These are phyloP conservation scores for Meteorus colon DNA, from an alignment of 2,888 invertebrate genomes.

Conservation along the genomic window DNA sequence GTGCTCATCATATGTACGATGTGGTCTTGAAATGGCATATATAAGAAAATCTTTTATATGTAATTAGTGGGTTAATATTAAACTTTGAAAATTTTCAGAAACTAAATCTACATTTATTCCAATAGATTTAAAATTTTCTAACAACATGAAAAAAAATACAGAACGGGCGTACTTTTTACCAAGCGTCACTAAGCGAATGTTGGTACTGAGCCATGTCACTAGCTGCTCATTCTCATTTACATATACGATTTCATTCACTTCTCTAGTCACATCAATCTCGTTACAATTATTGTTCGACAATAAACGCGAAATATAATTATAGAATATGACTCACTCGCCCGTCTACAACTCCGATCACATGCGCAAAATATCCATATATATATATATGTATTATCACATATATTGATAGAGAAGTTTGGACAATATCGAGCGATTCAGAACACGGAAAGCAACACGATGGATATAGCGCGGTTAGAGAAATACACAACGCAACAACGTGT, in stretches of 20 bases:
- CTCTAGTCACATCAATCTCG: conserved; percentile 25
- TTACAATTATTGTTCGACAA: conserved; percentile 38
- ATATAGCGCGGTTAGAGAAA: conserved; percentile 23
- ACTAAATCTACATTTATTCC: too few species aligned
- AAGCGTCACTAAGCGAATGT: neutral
- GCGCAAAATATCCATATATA: neutral
- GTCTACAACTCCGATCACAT: conserved; percentile 18
- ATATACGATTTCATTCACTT: neutral
- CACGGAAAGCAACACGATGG: conserved; percentile 11
- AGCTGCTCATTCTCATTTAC: neutral
- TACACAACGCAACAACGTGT: conserved; percentile 33
- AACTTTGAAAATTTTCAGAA: too few species aligned
- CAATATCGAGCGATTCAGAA: conserved; percentile 3
- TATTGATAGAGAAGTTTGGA: neutral
- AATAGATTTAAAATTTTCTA: too few species aligned
- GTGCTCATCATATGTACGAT: too few species aligned
- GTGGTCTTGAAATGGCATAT: too few species aligned
- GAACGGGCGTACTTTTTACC: too few species aligned
- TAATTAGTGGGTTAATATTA: too few species aligned
- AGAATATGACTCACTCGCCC: conserved; percentile 32
- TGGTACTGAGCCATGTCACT: neutral
- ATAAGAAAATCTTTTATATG: too few species aligned
- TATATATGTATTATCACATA: neutral
- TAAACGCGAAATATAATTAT: conserved; percentile 38
- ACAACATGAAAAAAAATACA: too few species aligned